These are phyloP conservation scores for Maniola jurtina DNA, from an alignment of 1,140 invertebrate species.

Conservation along the genomic window DNA sequence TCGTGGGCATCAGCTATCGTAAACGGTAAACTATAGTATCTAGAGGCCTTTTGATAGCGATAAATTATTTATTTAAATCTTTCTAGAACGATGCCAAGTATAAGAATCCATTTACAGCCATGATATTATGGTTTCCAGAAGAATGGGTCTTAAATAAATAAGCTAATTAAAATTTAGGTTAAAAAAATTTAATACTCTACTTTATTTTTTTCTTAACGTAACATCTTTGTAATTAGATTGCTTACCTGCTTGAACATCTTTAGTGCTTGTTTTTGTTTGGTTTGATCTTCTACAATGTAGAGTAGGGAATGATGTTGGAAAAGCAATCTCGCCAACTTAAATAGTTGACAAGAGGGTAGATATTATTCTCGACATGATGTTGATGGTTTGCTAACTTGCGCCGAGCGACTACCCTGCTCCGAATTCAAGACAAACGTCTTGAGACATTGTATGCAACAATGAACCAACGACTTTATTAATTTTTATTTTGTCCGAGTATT, in stretches of 20 bases:
- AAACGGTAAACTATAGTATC: too few species aligned
- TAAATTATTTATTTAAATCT: too few species aligned
- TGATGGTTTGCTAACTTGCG: constrained; percentile 53
- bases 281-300: constrained; percentile 32
- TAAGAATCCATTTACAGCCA: too few species aligned
- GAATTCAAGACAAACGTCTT: constrained; percentile 64
- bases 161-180: not conserved
- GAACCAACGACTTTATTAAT: constrained; percentile 22
- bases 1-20: too few species aligned
- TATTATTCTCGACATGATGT: constrained; percentile 47
- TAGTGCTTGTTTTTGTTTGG: constrained; percentile 35
- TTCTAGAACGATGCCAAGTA: too few species aligned
- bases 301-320: constrained; percentile 49
- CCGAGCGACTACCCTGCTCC: constrained; percentile 46
- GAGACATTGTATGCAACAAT: constrained; percentile 36
- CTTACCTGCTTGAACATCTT: constrained; percentile 70
- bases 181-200: too few species aligned
- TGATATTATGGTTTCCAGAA: too few species aligned
- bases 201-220: too few species aligned
- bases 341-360: constrained; percentile 49
- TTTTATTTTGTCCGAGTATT: constrained; percentile 6
- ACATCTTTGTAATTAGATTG: not conserved
- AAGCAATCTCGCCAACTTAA: constrained; percentile 42
- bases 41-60: too few species aligned
- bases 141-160: not conserved